phyloP scores from a whole-genome alignment of 2,113 vertebrate species.

The Corythoichthys haematopterus region DNA sequence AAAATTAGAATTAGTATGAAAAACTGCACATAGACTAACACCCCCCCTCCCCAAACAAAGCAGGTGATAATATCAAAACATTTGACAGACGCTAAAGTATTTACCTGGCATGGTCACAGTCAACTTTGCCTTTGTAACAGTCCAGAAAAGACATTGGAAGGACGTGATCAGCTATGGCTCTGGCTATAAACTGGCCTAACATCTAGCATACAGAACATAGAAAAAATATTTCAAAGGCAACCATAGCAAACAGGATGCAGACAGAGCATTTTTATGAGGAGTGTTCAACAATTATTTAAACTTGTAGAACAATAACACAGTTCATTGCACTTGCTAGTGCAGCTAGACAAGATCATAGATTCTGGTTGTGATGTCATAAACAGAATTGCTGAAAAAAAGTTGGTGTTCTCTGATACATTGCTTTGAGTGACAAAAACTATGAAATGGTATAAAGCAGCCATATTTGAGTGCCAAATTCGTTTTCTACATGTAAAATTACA shows the following conservation, averaged over 20 bases:
- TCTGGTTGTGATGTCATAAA: too few species aligned
- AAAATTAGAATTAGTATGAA: not conserved
- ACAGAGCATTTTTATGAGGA: not conserved
- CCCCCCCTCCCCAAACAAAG: too few species aligned
- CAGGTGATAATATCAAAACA: too few species aligned
- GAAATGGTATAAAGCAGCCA: too few species aligned
- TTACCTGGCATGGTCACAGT: slow-evolving; percentile 82
- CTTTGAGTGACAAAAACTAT: too few species aligned
- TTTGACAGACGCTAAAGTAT: not conserved
- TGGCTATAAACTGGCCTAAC: slow-evolving; percentile 84
- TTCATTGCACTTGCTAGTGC: too few species aligned
- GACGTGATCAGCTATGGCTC: slow-evolving; percentile 82
- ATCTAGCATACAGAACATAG: slow-evolving; percentile 64
- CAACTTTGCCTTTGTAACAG: slow-evolving; percentile 82
- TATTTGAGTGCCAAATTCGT: too few species aligned
- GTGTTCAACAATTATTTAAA: not conserved
- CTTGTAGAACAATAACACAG: not conserved
- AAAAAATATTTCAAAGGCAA: not conserved
- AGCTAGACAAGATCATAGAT: too few species aligned
- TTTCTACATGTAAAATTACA: too few species aligned
- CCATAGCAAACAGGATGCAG: not conserved
- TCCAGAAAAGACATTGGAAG: slow-evolving; percentile 79
- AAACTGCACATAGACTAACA: not conserved
- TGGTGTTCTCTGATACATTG: too few species aligned
- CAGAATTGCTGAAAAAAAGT: too few species aligned